phyloP scores from a whole-genome alignment of 2,888 invertebrate species.

The Brenthis ino region DNA sequence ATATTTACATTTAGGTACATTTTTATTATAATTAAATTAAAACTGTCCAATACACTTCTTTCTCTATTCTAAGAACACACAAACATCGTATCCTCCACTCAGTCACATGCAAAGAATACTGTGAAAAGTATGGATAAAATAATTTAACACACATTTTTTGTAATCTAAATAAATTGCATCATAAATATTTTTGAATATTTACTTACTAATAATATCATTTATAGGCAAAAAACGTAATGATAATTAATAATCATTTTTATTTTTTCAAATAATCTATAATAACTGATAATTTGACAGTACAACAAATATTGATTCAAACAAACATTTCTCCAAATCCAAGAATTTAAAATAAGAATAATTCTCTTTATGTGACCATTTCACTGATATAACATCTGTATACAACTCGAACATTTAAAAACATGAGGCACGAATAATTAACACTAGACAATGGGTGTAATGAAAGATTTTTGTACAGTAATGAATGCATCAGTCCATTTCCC shows the following conservation, averaged over 20 bases:
- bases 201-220: too few species aligned
- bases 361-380: not conserved
- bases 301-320: too few species aligned
- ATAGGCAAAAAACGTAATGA: too few species aligned
- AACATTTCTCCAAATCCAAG: too few species aligned
- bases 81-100: not conserved
- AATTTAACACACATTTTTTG: not conserved
- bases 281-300: too few species aligned
- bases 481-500: slow-evolving; percentile 21
- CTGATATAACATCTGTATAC: too few species aligned
- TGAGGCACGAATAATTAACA: slow-evolving; percentile 29
- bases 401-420: not conserved
- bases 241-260: too few species aligned
- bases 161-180: too few species aligned
- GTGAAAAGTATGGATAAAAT: slow-evolving; percentile 1
- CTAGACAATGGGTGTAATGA: slow-evolving; percentile 18
- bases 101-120: slow-evolving; percentile 6
- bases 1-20: slow-evolving; percentile 48
- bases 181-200: too few species aligned
- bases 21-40: slow-evolving; percentile 25
- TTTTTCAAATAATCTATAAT: too few species aligned
- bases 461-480: slow-evolving; percentile 26
- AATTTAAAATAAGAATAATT: not conserved
- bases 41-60: slow-evolving; percentile 17
- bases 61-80: slow-evolving; percentile 14